Percentiles rank a stretch among this genome's conserved stretches.
Evolutionary conservation across 2,113 vertebrate species (phyloP).

Genomic region (Sclerurus mexicanus): DNA sequence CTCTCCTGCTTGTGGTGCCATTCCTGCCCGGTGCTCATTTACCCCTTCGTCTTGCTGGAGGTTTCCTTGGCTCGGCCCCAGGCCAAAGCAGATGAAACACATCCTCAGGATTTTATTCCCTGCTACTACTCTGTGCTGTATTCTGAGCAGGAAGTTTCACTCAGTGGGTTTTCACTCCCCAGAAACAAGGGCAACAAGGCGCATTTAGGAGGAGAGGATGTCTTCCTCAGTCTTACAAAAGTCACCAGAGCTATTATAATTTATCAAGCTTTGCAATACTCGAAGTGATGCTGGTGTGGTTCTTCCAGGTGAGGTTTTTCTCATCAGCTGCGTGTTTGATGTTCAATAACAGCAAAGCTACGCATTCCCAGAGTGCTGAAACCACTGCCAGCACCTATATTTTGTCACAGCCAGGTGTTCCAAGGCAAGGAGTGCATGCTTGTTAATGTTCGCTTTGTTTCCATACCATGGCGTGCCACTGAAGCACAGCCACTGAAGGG

Average conservation of each 20-base stretch:
- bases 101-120: background rate
- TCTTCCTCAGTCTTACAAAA: background rate
- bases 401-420: background rate
- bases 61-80: background rate
- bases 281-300: background rate
- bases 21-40: accelerated
- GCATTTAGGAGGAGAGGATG: background rate
- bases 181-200: background rate
- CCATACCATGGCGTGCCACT: background rate
- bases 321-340: background rate
- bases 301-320: background rate
- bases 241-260: background rate
- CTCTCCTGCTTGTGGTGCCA: background rate
- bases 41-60: background rate
- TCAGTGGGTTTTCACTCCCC: background rate
- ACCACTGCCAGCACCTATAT: background rate
- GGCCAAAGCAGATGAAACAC: background rate
- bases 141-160: background rate
- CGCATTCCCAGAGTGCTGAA: background rate
- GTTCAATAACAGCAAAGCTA: background rate
- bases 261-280: background rate
- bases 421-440: background rate
- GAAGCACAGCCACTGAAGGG: background rate
- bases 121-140: background rate
- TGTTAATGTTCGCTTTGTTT: background rate